A percentile compares a stretch with the other conserved stretches of the same genome.
These are phyloP conservation scores for Acanthurus tractus DNA, from an alignment of 2,797 vertebrate species.

Conservation along the genomic window DNA sequence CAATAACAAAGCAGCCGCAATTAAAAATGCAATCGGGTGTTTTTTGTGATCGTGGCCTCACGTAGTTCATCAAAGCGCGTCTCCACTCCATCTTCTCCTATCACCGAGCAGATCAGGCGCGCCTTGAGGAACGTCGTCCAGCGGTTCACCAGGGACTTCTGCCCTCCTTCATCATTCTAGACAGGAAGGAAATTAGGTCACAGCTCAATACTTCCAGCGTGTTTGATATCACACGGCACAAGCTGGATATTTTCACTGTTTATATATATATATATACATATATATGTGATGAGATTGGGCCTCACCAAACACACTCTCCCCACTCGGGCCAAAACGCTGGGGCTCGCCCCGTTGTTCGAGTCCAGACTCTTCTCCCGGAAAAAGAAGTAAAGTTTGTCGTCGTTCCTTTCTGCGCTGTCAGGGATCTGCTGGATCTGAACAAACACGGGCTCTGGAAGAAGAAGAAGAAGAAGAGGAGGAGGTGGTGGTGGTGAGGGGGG, in stretches of 20 bases:
- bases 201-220: neutral
- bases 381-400: conserved; percentile 91
- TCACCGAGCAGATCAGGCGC: conserved; percentile 92
- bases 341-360: conserved; percentile 82
- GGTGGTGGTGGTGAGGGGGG: too few relatives aligned
- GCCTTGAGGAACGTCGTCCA: conserved; percentile 98
- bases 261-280: too few relatives aligned
- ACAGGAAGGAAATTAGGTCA: conserved; percentile 44
- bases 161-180: conserved; percentile 94
- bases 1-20: conserved; percentile 45
- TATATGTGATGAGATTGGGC: conserved; percentile 24
- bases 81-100: conserved; percentile 89
- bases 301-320: conserved; percentile 90
- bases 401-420: conserved; percentile 88
- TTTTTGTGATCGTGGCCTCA: conserved; percentile 71
- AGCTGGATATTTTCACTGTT: neutral
- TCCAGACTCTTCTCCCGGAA: conserved; percentile 89
- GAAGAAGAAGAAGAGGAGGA: too few relatives aligned
- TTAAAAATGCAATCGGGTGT: conserved; percentile 37
- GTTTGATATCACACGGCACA: conserved; percentile 22
- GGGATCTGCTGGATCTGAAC: conserved; percentile 88
- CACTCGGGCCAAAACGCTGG: conserved; percentile 85
- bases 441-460: conserved; percentile 88
- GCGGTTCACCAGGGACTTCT: conserved; percentile 93
- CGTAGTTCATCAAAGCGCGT: conserved; percentile 90